Conservation (phyloP, 2,888 invertebrate genomes). For the Cosmopolites sordidus region DNA sequence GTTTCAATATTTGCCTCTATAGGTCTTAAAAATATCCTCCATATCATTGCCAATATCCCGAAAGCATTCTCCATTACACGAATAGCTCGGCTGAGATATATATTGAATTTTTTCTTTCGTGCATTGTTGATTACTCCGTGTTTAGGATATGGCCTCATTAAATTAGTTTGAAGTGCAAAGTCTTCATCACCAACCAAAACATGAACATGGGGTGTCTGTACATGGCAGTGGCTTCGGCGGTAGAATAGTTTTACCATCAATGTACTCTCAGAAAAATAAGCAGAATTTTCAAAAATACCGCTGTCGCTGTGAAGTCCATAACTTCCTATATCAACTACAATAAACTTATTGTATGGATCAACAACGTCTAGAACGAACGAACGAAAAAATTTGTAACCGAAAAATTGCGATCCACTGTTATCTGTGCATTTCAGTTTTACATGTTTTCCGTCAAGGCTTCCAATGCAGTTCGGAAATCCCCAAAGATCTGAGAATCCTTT, state of each 20-base stretch:
- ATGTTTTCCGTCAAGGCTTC: slow-evolving; percentile 21
- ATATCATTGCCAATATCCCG: not conserved
- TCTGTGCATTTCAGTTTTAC: slow-evolving; percentile 20
- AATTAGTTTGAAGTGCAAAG: slow-evolving; percentile 1
- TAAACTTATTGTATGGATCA: slow-evolving; percentile 1
- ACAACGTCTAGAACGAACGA: slow-evolving; percentile 20
- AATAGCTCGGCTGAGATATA: not conserved
- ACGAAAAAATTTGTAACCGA: slow-evolving; percentile 14
- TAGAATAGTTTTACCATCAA: slow-evolving; percentile 2
- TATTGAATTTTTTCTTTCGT: slow-evolving; percentile 1
- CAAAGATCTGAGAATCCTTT: slow-evolving; percentile 10
- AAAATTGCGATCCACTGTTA: slow-evolving; percentile 15
- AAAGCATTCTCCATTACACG: not conserved
- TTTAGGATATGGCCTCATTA: not conserved
- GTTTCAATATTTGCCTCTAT: too few relatives aligned
- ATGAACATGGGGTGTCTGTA: not conserved
- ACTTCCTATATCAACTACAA: slow-evolving; percentile 2
- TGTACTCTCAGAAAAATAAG: not conserved
- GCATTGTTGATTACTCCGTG: too few relatives aligned
- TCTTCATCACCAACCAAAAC: not conserved
- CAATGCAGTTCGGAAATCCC: slow-evolving; percentile 20
- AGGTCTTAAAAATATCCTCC: slow-evolving; percentile 5
- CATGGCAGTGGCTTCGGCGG: not conserved
- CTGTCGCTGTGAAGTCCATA: not conserved
- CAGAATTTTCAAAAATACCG: slow-evolving; percentile 1